Evolutionary conservation across 2,797 vertebrate species (phyloP), one percentile per base, ranked within the genome.

Genomic region (Labeo calbasu): DNA sequence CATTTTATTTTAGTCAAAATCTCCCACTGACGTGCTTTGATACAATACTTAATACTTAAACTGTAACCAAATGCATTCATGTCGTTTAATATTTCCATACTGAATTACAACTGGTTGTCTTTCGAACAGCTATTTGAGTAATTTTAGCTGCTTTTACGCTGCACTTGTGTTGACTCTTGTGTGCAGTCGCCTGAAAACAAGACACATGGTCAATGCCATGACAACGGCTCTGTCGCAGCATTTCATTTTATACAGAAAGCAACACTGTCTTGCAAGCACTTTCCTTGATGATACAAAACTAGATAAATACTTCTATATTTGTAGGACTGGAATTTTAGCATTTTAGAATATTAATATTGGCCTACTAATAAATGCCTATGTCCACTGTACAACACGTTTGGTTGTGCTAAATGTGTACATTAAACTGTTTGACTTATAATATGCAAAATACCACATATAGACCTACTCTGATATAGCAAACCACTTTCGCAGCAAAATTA

Each of bases 201-300:
- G 43, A 77, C 53, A 77, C 32, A 61, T 25, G 32, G 13, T 61
- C 55, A 59, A 36, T 59, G 53, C 36, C 72, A 75, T 55, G 72
- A 75, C 51, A 75, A 75, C 28, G 12, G 51, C 72, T 40, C 28
- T 75, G 28, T 65, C 1, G 0, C 51, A 57, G 51, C 12, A 75
- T 57, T 57, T 57, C 19, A 57, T 75, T 75, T n/a, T n/a, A 19
- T 40, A 19, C 72, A 75, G 51, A 75, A 57, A 75, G 28, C 40
- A 6, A n/a, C 21, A 19, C 70, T 72, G 46, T 50, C 9, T 25
- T 28, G 7, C 15, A 72, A 28, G 23, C 15, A 28, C 8, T 72
- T 32, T 8, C 10, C n/a, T 25, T 4, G 25, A 25, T 21, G 23
- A 73, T 73, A 32, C 28, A 25, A 48, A 48, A n/a, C 21, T 46